Percentiles rank a stretch among this genome's conserved stretches.
Conservation (phyloP, 2,797 vertebrate genomes). For the Gephyroberyx darwinii region DNA sequence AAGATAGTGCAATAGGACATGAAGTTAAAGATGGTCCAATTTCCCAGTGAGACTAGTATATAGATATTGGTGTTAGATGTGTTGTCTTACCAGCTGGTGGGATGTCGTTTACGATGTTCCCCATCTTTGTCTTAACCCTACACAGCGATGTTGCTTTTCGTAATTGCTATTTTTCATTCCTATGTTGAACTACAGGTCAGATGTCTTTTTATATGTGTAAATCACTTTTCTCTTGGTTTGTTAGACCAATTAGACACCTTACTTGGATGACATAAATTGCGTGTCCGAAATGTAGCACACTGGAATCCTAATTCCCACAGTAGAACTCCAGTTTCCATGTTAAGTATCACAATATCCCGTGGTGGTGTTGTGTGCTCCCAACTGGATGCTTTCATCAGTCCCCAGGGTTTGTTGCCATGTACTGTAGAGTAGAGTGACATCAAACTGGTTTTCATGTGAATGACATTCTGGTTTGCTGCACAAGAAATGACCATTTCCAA, state of each 20-base stretch:
- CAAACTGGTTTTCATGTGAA: constrained; percentile 41
- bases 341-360: constrained; percentile 9
- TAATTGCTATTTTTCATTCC: constrained; percentile 12
- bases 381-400: background rate
- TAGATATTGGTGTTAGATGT: constrained; percentile 28
- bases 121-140: background rate
- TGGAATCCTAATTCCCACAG: constrained; percentile 15
- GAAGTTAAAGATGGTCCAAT: constrained; percentile 25
- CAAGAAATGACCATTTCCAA: constrained; percentile 38
- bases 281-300: constrained; percentile 31
- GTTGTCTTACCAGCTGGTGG: constrained; percentile 20
- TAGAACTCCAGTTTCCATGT: constrained; percentile 11
- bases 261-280: constrained; percentile 12
- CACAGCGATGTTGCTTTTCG: background rate
- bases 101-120: background rate
- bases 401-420: background rate
- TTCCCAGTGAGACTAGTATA: constrained; percentile 32
- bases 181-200: background rate
- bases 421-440: constrained; percentile 35
- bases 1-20: constrained; percentile 59
- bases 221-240: constrained; percentile 22
- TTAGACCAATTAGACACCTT: constrained; percentile 24
- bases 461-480: constrained; percentile 60
- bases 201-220: background rate
- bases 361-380: constrained; percentile 17